Base-by-base conservation (phyloP, 2,888 invertebrate species). In the Oscheius sp. region DNA sequence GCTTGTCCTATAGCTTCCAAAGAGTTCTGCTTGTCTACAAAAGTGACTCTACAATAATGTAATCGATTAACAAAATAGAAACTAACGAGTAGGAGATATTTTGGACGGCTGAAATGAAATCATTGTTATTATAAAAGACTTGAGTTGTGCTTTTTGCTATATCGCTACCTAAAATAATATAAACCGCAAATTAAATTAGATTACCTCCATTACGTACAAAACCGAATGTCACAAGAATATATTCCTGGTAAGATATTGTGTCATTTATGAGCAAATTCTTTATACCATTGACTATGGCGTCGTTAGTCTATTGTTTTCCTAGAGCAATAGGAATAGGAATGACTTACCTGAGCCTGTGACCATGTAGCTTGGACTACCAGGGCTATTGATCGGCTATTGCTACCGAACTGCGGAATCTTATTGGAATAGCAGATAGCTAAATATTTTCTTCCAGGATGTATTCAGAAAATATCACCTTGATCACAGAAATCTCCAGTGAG, bases 281-380 rank as follows among this genome's bases (percentile, higher is more conserved):
- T 2, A 51, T 12, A 17, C 51, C 54, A 8, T 9, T 17, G 1
- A 32, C 54, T 17, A 54, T 54, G 32, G 32, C 54, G 20, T 54
- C 44, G 22, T 41, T 44, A 9, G 20, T 14, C 41, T 51, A 4
- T 1, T 17, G 26, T 2, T 61, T 12, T 9, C n/a, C n/a, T 0
- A 9, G 12, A 24, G 17, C 14, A 12, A 17, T 22, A 17, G 9
- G 12, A 17, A 14, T 20, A 36, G 9, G 8, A 12, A 9, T 5
- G 12, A n/a, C 57, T 14, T 44, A 59, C 59, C 47, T 6, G 14
- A 9, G 67, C 61, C 5, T 70, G 57, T 0, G 73, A 72, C 20
- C 73, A 61, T 9, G 71, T 51, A 12, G 67, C 69, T 45, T 75
- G 71, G 8, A 75, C 41, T 28, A 73, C 75, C 9, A 75, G 8